Evolutionary conservation across 2,888 invertebrate genomes (phyloP).

Genomic region (Linnaemya tessellans): DNA sequence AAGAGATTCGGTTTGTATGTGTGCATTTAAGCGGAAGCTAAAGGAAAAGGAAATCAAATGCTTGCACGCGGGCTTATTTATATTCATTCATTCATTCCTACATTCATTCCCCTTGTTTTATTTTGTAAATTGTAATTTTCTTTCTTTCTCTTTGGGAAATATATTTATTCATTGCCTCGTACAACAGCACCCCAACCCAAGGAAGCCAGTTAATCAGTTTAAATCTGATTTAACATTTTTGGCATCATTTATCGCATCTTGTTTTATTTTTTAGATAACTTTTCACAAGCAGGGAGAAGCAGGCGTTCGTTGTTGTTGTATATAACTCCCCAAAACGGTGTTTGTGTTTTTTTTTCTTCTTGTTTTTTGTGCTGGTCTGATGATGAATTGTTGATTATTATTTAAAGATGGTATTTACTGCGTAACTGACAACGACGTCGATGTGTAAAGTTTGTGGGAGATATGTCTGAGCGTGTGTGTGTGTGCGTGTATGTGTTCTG

Average conservation of each 20-base stretch:
- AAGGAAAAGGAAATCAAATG: constrained; percentile 73
- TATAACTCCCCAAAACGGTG: constrained; percentile 48
- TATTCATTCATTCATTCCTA: constrained; percentile 10
- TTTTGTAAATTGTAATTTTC: constrained; percentile 34
- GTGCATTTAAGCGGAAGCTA: constrained; percentile 54
- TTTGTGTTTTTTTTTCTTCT: not conserved
- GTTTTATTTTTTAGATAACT: constrained; percentile 42
- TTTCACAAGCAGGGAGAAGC: constrained; percentile 48
- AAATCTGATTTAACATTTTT: constrained; percentile 70
- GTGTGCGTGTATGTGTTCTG: constrained; percentile 31
- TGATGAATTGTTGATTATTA: constrained; percentile 83
- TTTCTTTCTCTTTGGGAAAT: constrained; percentile 32
- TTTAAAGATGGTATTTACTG: constrained; percentile 63
- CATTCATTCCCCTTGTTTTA: constrained; percentile 45
- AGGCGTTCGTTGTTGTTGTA: constrained; percentile 44
- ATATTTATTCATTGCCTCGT: constrained; percentile 35
- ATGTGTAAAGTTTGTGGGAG: constrained; percentile 6
- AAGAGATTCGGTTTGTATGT: not conserved
- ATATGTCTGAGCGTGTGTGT: constrained; percentile 51
- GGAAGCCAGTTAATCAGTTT: constrained; percentile 68
- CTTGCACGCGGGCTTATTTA: constrained; percentile 66
- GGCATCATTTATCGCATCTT: constrained; percentile 69
- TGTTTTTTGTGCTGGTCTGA: constrained; percentile 13
- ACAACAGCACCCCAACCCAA: constrained; percentile 32
- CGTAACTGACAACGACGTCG: constrained; percentile 45